Conservation (phyloP, 2,113 vertebrate species). For the Naja naja region DNA sequence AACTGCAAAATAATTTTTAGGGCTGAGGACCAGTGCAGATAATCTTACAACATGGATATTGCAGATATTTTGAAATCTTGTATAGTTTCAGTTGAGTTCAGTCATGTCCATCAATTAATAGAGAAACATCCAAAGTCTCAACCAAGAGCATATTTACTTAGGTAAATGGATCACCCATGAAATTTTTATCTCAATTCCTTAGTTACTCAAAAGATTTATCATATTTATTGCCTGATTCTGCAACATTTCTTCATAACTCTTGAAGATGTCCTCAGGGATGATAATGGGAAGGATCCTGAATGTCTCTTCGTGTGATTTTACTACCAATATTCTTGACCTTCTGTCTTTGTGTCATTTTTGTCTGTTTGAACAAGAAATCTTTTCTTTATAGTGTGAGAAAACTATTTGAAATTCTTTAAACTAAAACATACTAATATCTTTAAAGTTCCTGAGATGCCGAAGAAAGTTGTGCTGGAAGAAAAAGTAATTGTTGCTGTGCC, state of each 20-base stretch:
- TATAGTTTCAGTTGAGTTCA: constrained; percentile 1
- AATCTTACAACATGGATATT: not conserved
- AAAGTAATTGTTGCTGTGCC: constrained; percentile 34
- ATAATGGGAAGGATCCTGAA: not conserved
- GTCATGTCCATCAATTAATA: not conserved
- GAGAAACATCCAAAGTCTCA: not conserved
- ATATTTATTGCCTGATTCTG: not conserved
- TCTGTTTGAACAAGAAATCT: constrained; percentile 3
- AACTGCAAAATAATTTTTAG: not conserved
- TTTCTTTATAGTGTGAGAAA: not conserved
- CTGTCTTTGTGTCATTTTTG: not conserved
- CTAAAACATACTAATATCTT: constrained; percentile 66
- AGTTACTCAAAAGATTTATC: not conserved
- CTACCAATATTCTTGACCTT: not conserved
- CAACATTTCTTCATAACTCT: not conserved
- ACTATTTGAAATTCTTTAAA: constrained; percentile 17
- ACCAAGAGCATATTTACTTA: not conserved
- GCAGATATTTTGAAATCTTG: not conserved
- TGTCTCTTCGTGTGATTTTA: not conserved
- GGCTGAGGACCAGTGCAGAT: not conserved
- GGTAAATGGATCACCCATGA: not conserved
- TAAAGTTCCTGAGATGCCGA: constrained; percentile 67
- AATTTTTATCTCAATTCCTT: not conserved
- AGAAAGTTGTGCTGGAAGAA: constrained; percentile 63
- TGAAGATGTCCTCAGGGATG: not conserved